Conservation (phyloP, 23 tunicate genomes). For the Phallusia fumigata region DNA sequence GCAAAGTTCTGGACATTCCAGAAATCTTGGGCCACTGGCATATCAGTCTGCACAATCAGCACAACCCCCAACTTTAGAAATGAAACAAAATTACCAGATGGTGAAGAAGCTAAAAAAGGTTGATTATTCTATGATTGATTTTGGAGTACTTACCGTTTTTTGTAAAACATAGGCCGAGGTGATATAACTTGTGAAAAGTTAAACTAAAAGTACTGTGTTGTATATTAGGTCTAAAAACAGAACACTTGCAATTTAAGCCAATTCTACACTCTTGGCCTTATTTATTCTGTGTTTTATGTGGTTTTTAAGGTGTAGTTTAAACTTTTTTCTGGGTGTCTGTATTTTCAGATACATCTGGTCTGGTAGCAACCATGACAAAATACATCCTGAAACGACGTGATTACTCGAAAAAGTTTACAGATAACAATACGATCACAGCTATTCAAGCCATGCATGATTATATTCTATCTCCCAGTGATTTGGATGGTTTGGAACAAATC, state of each 20-base stretch:
- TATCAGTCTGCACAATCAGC: neutral
- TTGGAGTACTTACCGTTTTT: neutral
- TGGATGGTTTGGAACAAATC: slow-evolving; percentile 45
- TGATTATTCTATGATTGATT: neutral
- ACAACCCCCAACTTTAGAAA: neutral
- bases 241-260: no score
- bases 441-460: slow-evolving; percentile 91
- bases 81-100: neutral
- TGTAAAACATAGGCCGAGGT: neutral
- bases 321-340: no score
- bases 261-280: no score
- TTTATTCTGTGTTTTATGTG: no score
- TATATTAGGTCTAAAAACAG: no score
- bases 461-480: slow-evolving; percentile 61
- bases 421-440: slow-evolving; percentile 87
- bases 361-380: slow-evolving; percentile 52
- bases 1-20: neutral
- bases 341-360: slow-evolving; percentile 10
- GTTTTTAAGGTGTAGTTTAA: no score
- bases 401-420: slow-evolving; percentile 78
- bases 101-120: neutral
- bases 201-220: neutral
- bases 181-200: neutral
- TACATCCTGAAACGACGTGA: slow-evolving; percentile 80
- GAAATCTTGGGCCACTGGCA: neutral